phyloP scores from a whole-genome alignment of 92 coral and sea anemone species.

The Nematostella vectensis region DNA sequence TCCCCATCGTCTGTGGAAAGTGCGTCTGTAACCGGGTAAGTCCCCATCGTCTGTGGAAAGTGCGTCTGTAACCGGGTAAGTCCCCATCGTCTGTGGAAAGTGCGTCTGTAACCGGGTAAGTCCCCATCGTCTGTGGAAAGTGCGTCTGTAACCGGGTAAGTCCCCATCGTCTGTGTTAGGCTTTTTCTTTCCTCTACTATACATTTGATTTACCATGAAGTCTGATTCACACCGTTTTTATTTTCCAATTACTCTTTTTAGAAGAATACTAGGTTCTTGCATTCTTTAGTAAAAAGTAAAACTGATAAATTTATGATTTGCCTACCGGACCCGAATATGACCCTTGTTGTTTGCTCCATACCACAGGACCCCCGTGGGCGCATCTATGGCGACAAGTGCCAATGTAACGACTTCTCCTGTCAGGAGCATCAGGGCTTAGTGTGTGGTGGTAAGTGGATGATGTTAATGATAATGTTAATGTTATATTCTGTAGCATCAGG shows the following conservation, averaged over 20 bases:
- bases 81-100: slow-evolving; percentile 46
- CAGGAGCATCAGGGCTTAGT: slow-evolving; percentile 46
- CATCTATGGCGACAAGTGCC: slow-evolving; percentile 77
- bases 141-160: slow-evolving; percentile 70
- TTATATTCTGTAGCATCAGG: background rate
- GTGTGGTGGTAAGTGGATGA: slow-evolving; percentile 91
- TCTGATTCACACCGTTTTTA: too few species aligned
- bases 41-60: slow-evolving; percentile 46
- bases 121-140: slow-evolving; percentile 46
- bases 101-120: slow-evolving; percentile 70
- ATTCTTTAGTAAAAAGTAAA: too few species aligned
- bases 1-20: slow-evolving; percentile 46
- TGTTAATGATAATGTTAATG: too few species aligned
- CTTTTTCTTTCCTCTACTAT: too few species aligned
- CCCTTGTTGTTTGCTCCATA: background rate
- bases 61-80: slow-evolving; percentile 70
- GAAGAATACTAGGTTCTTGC: too few species aligned
- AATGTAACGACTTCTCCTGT: slow-evolving; percentile 86
- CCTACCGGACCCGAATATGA: too few species aligned
- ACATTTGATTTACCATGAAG: too few species aligned
- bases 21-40: slow-evolving; percentile 70
- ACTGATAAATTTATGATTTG: too few species aligned
- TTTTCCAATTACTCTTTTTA: too few species aligned
- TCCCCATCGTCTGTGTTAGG: slow-evolving; percentile 45
- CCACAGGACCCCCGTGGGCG: slow-evolving; percentile 56